phyloP scores from a whole-genome alignment of 1,140 invertebrate species.

The Aphidius gifuensis region DNA sequence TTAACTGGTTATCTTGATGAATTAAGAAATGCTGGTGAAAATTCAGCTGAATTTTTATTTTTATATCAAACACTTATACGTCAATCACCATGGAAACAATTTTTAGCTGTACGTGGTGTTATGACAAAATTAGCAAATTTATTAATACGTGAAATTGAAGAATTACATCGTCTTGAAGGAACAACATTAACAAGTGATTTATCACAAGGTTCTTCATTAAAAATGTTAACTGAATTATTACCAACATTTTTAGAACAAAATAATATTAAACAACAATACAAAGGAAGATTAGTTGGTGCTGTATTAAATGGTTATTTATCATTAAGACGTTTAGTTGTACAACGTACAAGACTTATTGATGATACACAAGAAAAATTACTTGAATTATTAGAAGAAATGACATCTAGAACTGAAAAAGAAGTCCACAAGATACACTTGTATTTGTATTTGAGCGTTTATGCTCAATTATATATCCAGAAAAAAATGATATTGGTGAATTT shows the following conservation, averaged over 20 bases:
- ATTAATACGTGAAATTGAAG: constrained; percentile 83
- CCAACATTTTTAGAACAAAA: constrained; percentile 80
- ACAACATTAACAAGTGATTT: constrained; percentile 91
- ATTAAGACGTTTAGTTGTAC: constrained; percentile 85
- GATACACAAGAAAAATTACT: constrained; percentile 95
- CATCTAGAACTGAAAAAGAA: constrained; percentile 90
- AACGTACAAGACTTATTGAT: constrained; percentile 91
- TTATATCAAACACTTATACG: constrained; percentile 83
- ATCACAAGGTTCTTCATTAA: constrained; percentile 85
- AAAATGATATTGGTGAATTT: constrained; percentile 95
- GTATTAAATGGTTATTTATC: constrained; percentile 93
- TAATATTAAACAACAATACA: constrained; percentile 83
- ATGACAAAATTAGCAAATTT: constrained; percentile 80
- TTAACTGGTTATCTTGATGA: constrained; percentile 86
- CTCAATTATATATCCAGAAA: constrained; percentile 96
- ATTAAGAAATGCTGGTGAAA: constrained; percentile 80
- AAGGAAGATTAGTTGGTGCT: constrained; percentile 81
- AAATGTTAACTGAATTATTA: constrained; percentile 83
- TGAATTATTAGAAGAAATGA: constrained; percentile 94
- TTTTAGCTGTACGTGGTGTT: constrained; percentile 81
- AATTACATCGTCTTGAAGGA: constrained; percentile 81
- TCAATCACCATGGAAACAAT: constrained; percentile 88
- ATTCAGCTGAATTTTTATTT: constrained; percentile 85
- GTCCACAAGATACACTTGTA: constrained; percentile 91
- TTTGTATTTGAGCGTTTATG: constrained; percentile 97